Base-by-base conservation (phyloP, 2,113 vertebrate species). In the Tringa solitaria region DNA sequence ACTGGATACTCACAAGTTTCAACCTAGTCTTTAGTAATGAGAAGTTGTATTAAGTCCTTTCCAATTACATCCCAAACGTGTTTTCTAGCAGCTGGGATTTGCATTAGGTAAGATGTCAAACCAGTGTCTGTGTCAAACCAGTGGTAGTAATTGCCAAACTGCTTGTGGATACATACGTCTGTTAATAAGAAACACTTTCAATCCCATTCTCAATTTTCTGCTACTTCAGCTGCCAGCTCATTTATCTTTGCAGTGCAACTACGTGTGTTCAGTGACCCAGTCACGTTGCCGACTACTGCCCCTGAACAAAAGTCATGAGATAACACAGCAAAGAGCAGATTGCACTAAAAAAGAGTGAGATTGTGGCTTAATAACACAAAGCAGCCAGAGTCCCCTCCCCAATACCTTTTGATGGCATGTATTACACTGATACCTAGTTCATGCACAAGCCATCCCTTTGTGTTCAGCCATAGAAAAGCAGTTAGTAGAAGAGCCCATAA, bases 381-480 rank as follows among this genome's bases (percentile, higher is more conserved):
- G 26, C 20, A 74, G 17, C 64, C 14, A 22, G 33, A 75, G 32
- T 28, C 14, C 20, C 12, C 43, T 83, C 45, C 61, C 57, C 65
- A 75, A 2, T 27, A 56, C 39, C 27, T 93, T 76, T 80, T 68
- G 43, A 26, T 59, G 21, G 24, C 10, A 1, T 8, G 70, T 60
- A 61, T 64, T 37, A 51, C 17, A 23, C 28, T 56, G 60, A 60
- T 37, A 90, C 12, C 23, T 77, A 75, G 14, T 24, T 85, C 51
- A 53, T 0, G 0, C 18, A 39, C 22, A 64, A 0, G 3, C 14
- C 21, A 60, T 20, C 33, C 50, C 43, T 81, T 54, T 91, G 72
- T 48, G 54, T 7, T 50, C 64, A 80, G 68, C 30, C 45, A 73
- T 41, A 28, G 64, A 43, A 37, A 64, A 1, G 33, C 12, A 54